Percentiles rank a stretch among this genome's conserved stretches.
Conservation (phyloP, 1,140 invertebrate genomes). For the Belonocnema kinseyi region DNA sequence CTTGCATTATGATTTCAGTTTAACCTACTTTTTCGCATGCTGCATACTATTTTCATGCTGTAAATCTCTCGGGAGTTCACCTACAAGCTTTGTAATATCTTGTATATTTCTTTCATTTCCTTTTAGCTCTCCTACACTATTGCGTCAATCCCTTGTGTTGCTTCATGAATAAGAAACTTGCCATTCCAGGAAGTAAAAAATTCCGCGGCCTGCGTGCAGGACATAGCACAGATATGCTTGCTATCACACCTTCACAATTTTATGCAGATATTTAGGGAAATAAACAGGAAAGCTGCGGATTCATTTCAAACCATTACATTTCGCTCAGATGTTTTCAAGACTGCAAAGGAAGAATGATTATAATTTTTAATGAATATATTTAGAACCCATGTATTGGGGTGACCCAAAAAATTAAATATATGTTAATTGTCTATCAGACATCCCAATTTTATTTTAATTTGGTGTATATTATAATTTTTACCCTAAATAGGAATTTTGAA, state of each 20-base stretch:
- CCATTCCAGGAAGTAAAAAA: slow-evolving; percentile 4
- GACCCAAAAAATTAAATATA: no score
- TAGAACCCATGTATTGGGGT: no score
- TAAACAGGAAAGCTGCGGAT: background rate
- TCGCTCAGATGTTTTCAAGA: no score
- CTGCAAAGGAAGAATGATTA: no score
- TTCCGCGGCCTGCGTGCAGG: background rate
- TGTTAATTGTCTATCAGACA: no score
- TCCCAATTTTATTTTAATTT: no score
- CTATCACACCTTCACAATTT: background rate
- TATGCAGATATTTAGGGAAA: background rate
- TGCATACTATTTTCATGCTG: slow-evolving; percentile 14
- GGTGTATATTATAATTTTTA: no score
- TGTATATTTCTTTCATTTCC: slow-evolving; percentile 19
- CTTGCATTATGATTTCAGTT: slow-evolving; percentile 12
- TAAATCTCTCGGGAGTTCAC: slow-evolving; percentile 15
- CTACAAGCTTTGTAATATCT: slow-evolving; percentile 18
- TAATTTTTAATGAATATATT: no score
- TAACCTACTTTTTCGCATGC: slow-evolving; percentile 18
- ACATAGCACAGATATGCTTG: background rate
- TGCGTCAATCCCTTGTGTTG: background rate
- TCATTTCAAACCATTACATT: background rate
- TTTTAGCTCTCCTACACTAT: background rate
- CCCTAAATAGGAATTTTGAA: no score
- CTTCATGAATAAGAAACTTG: slow-evolving; percentile 6